A percentile compares a stretch with the other conserved stretches of the same genome.
Conservation (phyloP, 2,113 vertebrate species). For the Himantopus leucocephalus region DNA sequence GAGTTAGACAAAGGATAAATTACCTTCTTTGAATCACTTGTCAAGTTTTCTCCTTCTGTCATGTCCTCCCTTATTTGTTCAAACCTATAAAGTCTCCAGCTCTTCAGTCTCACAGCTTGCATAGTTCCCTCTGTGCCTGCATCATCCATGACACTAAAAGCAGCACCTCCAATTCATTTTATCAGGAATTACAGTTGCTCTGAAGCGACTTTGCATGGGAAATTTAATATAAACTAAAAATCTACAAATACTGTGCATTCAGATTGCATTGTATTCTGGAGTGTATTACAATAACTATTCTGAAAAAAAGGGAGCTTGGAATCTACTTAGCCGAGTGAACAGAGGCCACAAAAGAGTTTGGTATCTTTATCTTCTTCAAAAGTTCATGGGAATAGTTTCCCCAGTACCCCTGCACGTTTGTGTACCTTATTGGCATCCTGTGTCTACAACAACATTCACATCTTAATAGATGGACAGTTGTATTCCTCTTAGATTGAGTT, state of each 20-base stretch:
- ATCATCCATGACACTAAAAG: not conserved
- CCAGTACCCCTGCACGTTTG: accelerated
- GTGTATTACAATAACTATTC: not conserved
- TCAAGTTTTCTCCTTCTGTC: not conserved
- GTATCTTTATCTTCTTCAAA: not conserved
- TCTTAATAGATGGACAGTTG: not conserved
- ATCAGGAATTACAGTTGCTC: not conserved
- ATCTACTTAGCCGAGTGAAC: not conserved
- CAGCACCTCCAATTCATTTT: not conserved
- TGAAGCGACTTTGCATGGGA: not conserved
- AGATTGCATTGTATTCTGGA: not conserved
- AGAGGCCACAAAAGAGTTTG: not conserved
- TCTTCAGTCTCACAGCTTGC: not conserved
- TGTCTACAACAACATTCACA: not conserved
- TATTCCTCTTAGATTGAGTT: not conserved
- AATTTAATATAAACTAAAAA: not conserved
- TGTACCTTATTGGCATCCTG: not conserved
- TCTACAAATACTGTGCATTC: not conserved
- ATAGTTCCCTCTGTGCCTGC: not conserved
- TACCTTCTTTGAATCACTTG: not conserved
- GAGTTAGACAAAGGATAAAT: not conserved
- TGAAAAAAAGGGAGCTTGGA: not conserved
- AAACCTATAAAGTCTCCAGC: not conserved
- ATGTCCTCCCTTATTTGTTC: not conserved
- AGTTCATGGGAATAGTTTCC: not conserved